Percentiles rank a stretch among this genome's conserved stretches.
Evolutionary conservation across 2,113 vertebrate genomes (phyloP).

Genomic region (Indicator indicator): DNA sequence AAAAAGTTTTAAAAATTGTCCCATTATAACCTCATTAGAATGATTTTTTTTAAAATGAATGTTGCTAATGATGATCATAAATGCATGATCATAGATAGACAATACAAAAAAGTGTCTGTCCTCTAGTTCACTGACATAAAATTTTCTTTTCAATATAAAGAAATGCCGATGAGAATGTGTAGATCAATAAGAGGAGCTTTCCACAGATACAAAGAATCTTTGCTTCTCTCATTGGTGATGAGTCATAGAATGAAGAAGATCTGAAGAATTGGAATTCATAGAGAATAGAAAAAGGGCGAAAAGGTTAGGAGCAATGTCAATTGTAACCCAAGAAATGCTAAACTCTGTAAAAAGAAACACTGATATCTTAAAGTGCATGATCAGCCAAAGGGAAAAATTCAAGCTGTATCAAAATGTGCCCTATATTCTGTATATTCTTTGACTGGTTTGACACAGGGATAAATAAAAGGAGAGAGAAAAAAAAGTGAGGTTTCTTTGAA

Average conservation of each 20-base stretch:
- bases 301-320: not conserved
- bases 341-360: not conserved
- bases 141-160: not conserved
- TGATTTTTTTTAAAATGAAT: not conserved
- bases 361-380: not conserved
- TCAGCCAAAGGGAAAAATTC: slow-evolving; percentile 17
- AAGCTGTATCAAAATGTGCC: not conserved
- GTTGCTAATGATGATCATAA: not conserved
- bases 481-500: not conserved
- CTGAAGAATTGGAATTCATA: not conserved
- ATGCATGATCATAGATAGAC: not conserved
- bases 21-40: not conserved
- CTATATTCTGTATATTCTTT: not conserved
- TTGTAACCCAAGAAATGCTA: slow-evolving; percentile 12
- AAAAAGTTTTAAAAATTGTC: not conserved
- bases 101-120: not conserved
- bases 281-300: not conserved
- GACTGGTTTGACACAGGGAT: not conserved
- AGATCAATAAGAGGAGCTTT: not conserved
- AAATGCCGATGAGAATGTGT: not conserved
- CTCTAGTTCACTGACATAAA: not conserved
- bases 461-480: not conserved
- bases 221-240: not conserved
- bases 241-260: not conserved
- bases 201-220: not conserved